Percentiles rank a stretch among this genome's conserved stretches.
These are phyloP conservation scores for Halichoeres trimaculatus DNA, from an alignment of 2,113 vertebrate genomes.

Conservation along the genomic window DNA sequence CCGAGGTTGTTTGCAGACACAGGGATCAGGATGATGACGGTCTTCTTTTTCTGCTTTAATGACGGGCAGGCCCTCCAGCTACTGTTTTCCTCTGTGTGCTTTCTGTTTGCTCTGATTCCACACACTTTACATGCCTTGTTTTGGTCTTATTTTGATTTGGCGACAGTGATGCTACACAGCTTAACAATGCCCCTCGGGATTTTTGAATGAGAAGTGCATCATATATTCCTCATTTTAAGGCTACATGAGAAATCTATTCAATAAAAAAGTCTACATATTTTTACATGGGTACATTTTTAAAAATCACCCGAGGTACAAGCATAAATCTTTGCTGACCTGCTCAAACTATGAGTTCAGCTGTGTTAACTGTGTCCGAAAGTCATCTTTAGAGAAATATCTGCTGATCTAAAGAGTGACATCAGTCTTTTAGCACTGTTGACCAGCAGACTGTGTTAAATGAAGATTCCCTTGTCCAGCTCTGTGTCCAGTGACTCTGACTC, in stretches of 20 bases:
- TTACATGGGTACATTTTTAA: too few relatives aligned
- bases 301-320: too few relatives aligned
- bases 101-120: conserved; percentile 6
- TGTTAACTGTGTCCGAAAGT: too few relatives aligned
- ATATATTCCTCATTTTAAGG: not conserved
- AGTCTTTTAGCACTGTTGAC: too few relatives aligned
- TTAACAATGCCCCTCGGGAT: not conserved
- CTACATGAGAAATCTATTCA: not conserved
- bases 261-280: not conserved
- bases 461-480: not conserved
- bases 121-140: conserved; percentile 2
- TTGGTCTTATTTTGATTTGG: conserved; percentile 10
- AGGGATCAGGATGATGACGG: conserved; percentile 5
- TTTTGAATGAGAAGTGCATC: not conserved
- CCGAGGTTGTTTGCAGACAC: conserved; percentile 1
- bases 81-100: not conserved
- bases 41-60: conserved; percentile 9
- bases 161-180: not conserved
- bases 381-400: too few relatives aligned
- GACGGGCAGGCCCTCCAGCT: conserved; percentile 20
- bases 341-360: not conserved
- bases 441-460: not conserved
- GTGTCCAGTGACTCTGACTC: not conserved
- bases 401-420: too few relatives aligned
- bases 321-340: too few relatives aligned